Conservation (phyloP, 2,888 invertebrate species). For the Pseudococcus jackbeardsleyi region DNA sequence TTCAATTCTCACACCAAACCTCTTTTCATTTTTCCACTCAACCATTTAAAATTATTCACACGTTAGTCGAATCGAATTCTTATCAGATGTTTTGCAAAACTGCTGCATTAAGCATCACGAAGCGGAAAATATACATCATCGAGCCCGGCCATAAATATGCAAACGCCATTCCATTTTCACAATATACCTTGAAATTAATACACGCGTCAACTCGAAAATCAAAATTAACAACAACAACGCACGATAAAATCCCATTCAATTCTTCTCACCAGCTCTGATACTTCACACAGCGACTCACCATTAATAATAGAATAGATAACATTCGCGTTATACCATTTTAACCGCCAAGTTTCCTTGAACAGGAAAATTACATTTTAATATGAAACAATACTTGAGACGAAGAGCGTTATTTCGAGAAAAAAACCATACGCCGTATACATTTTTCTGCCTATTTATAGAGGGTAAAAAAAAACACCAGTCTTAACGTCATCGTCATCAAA, state of each 20-base stretch:
- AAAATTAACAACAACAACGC: slow-evolving; percentile 25
- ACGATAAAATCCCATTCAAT: slow-evolving; percentile 31
- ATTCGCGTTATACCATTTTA: slow-evolving; percentile 20
- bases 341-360: slow-evolving; percentile 38
- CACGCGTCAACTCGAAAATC: slow-evolving; percentile 21
- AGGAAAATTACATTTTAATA: slow-evolving; percentile 50
- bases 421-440: not conserved
- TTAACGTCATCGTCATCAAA: not conserved
- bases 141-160: not conserved
- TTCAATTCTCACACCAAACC: not conserved
- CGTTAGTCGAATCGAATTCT: not conserved
- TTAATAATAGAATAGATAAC: slow-evolving; percentile 37
- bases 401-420: not conserved
- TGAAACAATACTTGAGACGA: not conserved
- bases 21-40: not conserved
- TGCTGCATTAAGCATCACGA: not conserved
- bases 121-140: not conserved
- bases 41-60: not conserved
- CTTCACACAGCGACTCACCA: slow-evolving; percentile 17
- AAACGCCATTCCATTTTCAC: slow-evolving; percentile 14
- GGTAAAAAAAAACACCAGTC: not conserved
- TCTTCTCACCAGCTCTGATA: slow-evolving; percentile 7
- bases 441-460: not conserved
- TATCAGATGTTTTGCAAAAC: not conserved
- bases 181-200: slow-evolving; percentile 36